Conservation (phyloP, 2,113 vertebrate species). For the Henicopernis longicauda region DNA sequence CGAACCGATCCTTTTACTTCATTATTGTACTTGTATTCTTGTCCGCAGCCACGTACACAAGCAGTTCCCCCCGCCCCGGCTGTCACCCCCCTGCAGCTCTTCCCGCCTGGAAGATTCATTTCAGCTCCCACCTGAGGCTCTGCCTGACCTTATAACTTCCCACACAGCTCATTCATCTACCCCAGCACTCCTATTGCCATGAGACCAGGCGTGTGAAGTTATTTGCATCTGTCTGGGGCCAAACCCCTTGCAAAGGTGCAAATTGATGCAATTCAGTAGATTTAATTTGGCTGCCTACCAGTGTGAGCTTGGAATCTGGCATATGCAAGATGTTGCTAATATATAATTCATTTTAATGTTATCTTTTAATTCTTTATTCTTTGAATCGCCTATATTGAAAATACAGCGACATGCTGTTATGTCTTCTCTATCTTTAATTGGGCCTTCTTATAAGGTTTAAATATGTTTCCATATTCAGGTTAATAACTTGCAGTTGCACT, state of each 20-base stretch:
- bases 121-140: background rate
- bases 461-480: background rate
- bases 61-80: too few relatives aligned
- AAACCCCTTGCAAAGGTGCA: background rate
- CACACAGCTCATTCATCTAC: background rate
- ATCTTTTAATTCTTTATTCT: background rate
- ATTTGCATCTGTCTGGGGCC: background rate
- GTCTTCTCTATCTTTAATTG: background rate
- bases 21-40: background rate
- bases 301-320: background rate
- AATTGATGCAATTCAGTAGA: background rate
- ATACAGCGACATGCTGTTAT: background rate
- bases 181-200: rapidly evolving
- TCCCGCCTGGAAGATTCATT: background rate
- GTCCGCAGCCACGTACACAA: rapidly evolving
- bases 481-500: background rate
- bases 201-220: background rate
- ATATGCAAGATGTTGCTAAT: background rate
- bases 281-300: background rate
- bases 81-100: background rate
- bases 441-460: background rate
- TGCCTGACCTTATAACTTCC: background rate
- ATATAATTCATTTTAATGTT: background rate
- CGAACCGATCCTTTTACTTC: background rate
- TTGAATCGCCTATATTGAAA: background rate